Conservation (phyloP, 1,140 invertebrate species). For the Bombus cullumanus region DNA sequence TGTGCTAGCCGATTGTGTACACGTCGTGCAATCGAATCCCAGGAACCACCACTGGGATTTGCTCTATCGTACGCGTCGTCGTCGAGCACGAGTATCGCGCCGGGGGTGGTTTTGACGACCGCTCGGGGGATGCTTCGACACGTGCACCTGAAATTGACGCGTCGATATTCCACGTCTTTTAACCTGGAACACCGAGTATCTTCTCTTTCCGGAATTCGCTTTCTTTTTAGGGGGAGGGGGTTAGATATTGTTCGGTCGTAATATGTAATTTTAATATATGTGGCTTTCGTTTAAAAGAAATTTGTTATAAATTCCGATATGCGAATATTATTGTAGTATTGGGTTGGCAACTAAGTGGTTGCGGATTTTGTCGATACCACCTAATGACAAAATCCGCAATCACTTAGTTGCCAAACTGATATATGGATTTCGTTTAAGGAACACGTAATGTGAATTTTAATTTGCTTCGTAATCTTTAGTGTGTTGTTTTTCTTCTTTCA, state of each 20-base stretch:
- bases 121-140: not conserved
- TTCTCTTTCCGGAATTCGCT: not conserved
- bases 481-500: no score
- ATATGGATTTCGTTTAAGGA: no score
- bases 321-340: no score
- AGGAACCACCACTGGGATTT: not conserved
- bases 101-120: not conserved
- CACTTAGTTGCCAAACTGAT: no score
- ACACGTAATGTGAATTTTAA: no score
- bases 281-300: no score
- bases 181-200: not conserved
- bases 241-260: not conserved
- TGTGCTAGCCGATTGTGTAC: not conserved
- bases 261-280: not conserved
- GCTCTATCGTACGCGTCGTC: not conserved
- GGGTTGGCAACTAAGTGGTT: no score
- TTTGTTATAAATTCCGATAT: no score
- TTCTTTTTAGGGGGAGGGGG: not conserved
- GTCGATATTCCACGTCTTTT: not conserved
- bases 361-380: no score
- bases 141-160: constrained; percentile 7
- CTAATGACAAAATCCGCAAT: no score
- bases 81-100: constrained; percentile 9
- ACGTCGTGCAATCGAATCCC: constrained; percentile 27
- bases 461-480: no score